A percentile compares a stretch with the other conserved stretches of the same genome.
These are phyloP conservation scores for Panopea generosa DNA, from an alignment of 2,888 invertebrate genomes.

Conservation along the genomic window DNA sequence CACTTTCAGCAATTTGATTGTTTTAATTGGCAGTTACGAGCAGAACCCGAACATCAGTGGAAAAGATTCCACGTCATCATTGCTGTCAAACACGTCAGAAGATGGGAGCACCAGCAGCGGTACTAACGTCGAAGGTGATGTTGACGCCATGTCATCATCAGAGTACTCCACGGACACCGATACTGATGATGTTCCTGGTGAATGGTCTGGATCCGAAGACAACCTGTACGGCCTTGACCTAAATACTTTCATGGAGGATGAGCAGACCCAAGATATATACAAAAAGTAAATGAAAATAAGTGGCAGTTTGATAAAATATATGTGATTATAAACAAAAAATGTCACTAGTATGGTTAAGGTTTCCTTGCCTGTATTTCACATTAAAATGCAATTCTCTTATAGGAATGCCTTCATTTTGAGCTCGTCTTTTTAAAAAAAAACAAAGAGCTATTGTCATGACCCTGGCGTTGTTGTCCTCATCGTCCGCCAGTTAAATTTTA, in stretches of 20 bases:
- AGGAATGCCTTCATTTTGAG: no score
- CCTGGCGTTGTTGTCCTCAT: no score
- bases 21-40: conserved; percentile 64
- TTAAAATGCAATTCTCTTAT: no score
- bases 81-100: conserved; percentile 78
- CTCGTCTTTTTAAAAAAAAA: no score
- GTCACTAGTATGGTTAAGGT: no score
- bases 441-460: no score
- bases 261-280: conserved; percentile 45
- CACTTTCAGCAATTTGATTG: no score
- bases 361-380: no score
- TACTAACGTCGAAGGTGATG: conserved; percentile 49
- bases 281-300: conserved; percentile 49
- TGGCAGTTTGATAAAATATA: no score
- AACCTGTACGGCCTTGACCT: conserved; percentile 57
- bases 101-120: conserved; percentile 87
- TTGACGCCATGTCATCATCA: conserved; percentile 36
- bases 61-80: conserved; percentile 88
- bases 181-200: neutral
- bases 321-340: no score
- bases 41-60: conserved; percentile 82
- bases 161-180: conserved; percentile 28
- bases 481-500: no score
- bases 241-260: conserved; percentile 38
- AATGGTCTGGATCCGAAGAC: conserved; percentile 17